These are phyloP conservation scores for Saguinus imperator DNA, from an alignment of 2,113 vertebrate genomes.

Conservation along the genomic window DNA sequence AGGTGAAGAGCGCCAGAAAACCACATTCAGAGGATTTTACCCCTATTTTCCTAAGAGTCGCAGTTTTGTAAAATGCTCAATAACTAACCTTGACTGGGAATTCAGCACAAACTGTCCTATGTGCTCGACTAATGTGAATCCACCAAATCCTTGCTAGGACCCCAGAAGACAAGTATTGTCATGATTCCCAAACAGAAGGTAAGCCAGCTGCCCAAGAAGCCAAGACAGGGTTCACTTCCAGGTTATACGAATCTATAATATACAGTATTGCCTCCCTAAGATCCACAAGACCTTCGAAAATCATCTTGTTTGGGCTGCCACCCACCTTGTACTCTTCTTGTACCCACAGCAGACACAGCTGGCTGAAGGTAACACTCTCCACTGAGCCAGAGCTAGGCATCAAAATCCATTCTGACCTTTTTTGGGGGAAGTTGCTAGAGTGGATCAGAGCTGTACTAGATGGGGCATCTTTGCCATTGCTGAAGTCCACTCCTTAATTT, in stretches of 20 bases:
- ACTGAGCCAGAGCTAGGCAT: not conserved
- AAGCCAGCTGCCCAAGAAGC: not conserved
- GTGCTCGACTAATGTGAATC: not conserved
- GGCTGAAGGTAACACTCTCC: not conserved
- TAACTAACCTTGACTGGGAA: not conserved
- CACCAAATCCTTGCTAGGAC: not conserved
- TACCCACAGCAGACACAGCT: not conserved
- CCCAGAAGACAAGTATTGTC: not conserved
- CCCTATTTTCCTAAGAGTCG: not conserved
- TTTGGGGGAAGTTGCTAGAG: not conserved
- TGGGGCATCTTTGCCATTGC: not conserved
- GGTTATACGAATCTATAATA: rapidly evolving
- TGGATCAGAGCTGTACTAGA: too few species aligned
- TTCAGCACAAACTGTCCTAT: not conserved
- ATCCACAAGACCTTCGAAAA: not conserved
- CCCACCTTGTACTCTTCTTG: not conserved
- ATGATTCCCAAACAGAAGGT: not conserved
- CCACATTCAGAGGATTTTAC: not conserved
- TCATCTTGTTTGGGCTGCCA: rapidly evolving
- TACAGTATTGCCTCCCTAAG: rapidly evolving
- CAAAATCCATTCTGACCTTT: not conserved
- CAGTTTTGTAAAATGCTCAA: not conserved
- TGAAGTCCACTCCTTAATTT: not conserved
- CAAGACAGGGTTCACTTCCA: not conserved
- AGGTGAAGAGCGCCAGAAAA: not conserved